Evolutionary conservation across 2,797 vertebrate species (phyloP).

Genomic region (Peromyscus aztecus): DNA sequence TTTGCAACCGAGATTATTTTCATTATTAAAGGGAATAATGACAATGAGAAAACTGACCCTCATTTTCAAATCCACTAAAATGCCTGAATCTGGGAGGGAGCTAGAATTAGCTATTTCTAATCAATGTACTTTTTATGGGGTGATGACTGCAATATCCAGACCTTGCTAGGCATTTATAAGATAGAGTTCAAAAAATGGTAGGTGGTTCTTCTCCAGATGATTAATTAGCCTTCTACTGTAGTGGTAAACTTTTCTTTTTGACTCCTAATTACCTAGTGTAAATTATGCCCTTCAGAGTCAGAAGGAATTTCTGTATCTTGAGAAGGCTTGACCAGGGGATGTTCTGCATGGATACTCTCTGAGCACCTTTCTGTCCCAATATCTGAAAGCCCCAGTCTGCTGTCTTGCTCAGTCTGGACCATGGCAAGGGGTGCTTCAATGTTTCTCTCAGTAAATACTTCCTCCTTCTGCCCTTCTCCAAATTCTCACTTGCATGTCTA

Average conservation of each 20-base stretch:
- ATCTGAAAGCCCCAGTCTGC: background rate
- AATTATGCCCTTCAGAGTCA: background rate
- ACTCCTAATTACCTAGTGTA: background rate
- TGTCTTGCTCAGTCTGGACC: background rate
- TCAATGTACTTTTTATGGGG: background rate
- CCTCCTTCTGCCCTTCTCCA: background rate
- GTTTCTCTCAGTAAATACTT: background rate
- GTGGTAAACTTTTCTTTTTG: background rate
- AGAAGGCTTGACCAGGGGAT: background rate
- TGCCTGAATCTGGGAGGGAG: background rate
- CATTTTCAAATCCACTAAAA: slow-evolving; percentile 5
- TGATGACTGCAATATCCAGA: background rate
- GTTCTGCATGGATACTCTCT: background rate
- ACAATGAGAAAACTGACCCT: background rate
- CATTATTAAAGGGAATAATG: slow-evolving; percentile 35
- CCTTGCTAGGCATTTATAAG: background rate
- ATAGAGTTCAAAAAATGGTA: background rate
- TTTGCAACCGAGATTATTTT: background rate
- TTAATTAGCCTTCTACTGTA: background rate
- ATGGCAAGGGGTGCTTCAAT: no score
- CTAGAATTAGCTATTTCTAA: background rate
- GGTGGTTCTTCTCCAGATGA: background rate
- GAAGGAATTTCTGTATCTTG: background rate
- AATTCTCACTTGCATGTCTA: background rate
- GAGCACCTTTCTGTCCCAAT: background rate